phyloP scores from a whole-genome alignment of 2,888 invertebrate genomes.

The Acleris laterana region DNA sequence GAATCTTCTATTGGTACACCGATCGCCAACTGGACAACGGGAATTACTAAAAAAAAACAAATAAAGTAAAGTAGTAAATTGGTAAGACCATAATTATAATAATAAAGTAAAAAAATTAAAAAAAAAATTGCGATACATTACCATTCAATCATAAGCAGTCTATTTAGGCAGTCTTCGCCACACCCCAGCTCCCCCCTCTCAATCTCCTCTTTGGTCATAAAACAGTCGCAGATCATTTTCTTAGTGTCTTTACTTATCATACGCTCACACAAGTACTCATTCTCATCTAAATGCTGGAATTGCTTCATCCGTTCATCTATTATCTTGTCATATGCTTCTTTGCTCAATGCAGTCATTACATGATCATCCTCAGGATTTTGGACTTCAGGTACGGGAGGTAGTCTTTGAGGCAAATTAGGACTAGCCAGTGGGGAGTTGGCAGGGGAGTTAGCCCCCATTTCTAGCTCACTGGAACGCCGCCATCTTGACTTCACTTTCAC shows the following conservation, averaged over 20 bases:
- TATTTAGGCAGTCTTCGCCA: constrained; percentile 97
- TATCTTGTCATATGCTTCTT: constrained; percentile 78
- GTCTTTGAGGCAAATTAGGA: constrained; percentile 63
- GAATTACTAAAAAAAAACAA: constrained; percentile 91
- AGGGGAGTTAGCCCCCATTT: constrained; percentile 84
- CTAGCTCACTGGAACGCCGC: constrained; percentile 90
- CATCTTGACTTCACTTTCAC: constrained; percentile 92
- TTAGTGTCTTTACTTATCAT: constrained; percentile 95
- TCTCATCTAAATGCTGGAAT: constrained; percentile 92
- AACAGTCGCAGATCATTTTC: constrained; percentile 98
- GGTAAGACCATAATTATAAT: no score
- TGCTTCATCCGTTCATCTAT: constrained; percentile 86
- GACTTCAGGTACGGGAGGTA: constrained; percentile 57
- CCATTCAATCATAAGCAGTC: constrained; percentile 99
- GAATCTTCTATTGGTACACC: constrained; percentile 97
- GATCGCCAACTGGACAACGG: constrained; percentile 93
- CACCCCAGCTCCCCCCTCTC: constrained; percentile 93
- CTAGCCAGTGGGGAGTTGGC: constrained; percentile 71
- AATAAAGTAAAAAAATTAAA: neutral
- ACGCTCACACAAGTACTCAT: constrained; percentile 93
- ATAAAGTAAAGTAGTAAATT: no score
- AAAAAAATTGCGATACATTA: constrained; percentile 63
- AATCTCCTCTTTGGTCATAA: constrained; percentile 94
- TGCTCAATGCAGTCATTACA: constrained; percentile 54
- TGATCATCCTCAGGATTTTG: constrained; percentile 54